Conservation (phyloP, 37 sponge, comb jelly and placozoan genomes). For the Diacarnus erythraeanus region DNA sequence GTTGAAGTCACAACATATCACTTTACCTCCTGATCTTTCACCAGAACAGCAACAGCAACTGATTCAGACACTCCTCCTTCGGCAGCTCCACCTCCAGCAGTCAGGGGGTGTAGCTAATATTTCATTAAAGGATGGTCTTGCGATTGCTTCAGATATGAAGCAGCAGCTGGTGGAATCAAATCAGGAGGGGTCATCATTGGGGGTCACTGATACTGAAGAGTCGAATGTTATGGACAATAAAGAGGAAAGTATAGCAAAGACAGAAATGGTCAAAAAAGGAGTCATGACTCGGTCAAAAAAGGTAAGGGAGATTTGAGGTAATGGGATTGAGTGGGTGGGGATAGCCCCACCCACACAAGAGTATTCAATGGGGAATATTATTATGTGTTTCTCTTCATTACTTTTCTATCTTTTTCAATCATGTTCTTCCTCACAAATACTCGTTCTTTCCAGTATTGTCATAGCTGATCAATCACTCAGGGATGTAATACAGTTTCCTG, state of each 20-base stretch:
- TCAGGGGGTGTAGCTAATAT: not conserved
- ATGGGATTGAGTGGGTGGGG: too few species aligned
- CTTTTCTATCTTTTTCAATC: too few species aligned
- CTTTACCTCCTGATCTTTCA: slow-evolving; percentile 37
- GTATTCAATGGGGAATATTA: too few species aligned
- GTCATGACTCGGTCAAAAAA: too few species aligned
- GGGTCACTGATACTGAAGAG: not conserved
- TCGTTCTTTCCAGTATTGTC: too few species aligned
- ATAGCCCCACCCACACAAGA: too few species aligned
- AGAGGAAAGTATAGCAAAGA: not conserved
- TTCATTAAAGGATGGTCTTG: not conserved
- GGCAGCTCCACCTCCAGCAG: slow-evolving; percentile 37
- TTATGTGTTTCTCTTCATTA: too few species aligned
- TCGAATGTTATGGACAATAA: not conserved
- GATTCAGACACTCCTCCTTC: slow-evolving; percentile 34
- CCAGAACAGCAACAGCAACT: slow-evolving; percentile 45
- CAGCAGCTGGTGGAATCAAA: not conserved
- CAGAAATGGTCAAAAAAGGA: not conserved
- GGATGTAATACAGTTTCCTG: too few species aligned
- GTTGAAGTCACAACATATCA: slow-evolving; percentile 22
- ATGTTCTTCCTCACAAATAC: too few species aligned
- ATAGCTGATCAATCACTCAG: too few species aligned
- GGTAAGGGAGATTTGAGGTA: too few species aligned
- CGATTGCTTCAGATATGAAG: not conserved
- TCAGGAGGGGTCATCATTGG: not conserved